phyloP scores from a whole-genome alignment of 2,888 invertebrate species.

The Diaphora mendica region DNA sequence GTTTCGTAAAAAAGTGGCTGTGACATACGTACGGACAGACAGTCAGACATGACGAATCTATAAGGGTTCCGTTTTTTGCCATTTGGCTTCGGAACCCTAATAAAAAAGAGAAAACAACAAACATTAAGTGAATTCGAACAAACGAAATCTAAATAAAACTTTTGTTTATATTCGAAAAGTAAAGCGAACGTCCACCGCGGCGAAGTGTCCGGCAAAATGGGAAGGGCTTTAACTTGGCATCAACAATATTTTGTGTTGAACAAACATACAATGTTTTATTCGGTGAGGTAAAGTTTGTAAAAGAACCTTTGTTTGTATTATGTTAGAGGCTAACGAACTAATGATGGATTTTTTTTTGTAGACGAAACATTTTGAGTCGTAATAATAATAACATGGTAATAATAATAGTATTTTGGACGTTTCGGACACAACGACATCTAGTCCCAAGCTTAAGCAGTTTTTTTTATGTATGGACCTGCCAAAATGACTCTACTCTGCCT shows the following conservation, averaged over 20 bases:
- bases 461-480: too few relatives aligned
- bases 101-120: slow-evolving; percentile 25
- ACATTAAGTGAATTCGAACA: slow-evolving; percentile 29
- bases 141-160: slow-evolving; percentile 27
- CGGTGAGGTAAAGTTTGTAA: slow-evolving; percentile 29
- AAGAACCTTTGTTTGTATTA: slow-evolving; percentile 6
- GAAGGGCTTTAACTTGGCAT: slow-evolving; percentile 35
- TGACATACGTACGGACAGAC: too few relatives aligned
- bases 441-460: too few relatives aligned
- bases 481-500: too few relatives aligned
- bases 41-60: too few relatives aligned
- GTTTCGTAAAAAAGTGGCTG: too few relatives aligned
- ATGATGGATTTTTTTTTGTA: neutral
- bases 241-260: slow-evolving; percentile 46
- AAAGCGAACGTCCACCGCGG: slow-evolving; percentile 22
- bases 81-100: too few relatives aligned
- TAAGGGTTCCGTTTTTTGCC: too few relatives aligned
- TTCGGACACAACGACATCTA: too few relatives aligned
- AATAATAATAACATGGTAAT: too few relatives aligned
- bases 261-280: slow-evolving; percentile 37
- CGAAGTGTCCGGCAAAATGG: slow-evolving; percentile 4
- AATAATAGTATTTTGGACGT: neutral
- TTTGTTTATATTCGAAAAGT: slow-evolving; percentile 39
- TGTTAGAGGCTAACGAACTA: slow-evolving; percentile 7
- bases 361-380: neutral